Conservation (phyloP, 2,888 invertebrate genomes). For the Nyleta sp. region DNA sequence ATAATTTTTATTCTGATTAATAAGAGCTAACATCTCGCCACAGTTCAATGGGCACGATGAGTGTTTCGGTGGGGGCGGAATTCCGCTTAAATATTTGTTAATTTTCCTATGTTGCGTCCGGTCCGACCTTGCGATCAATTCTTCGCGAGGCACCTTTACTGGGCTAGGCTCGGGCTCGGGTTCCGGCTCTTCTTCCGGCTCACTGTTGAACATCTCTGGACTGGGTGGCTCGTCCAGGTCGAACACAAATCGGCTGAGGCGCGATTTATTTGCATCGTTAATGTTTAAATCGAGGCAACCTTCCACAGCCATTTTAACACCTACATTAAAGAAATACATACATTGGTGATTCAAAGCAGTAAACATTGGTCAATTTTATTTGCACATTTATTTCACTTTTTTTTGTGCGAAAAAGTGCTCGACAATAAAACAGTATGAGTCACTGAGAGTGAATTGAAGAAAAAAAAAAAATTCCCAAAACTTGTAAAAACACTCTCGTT, state of each 20-base stretch:
- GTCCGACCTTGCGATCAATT: constrained; percentile 78
- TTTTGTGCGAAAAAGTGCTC: too few relatives aligned
- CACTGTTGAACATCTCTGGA: constrained; percentile 80
- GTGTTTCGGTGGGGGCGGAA: constrained; percentile 90
- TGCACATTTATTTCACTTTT: too few relatives aligned
- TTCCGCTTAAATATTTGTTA: constrained; percentile 84
- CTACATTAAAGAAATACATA: not conserved
- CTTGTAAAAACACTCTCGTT: too few relatives aligned
- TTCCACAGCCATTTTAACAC: constrained; percentile 30
- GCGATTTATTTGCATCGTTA: constrained; percentile 1
- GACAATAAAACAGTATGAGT: too few relatives aligned
- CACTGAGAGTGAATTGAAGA: too few relatives aligned
- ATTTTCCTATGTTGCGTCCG: constrained; percentile 81
- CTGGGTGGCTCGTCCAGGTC: constrained; percentile 65
- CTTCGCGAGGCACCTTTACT: constrained; percentile 69
- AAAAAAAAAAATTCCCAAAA: too few relatives aligned
- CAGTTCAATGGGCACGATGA: constrained; percentile 88
- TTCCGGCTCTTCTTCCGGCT: constrained; percentile 68
- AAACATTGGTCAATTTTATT: too few relatives aligned
- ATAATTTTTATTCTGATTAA: constrained; percentile 84
- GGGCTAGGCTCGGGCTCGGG: constrained; percentile 57
- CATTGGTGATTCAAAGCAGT: too few relatives aligned
- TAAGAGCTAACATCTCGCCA: constrained; percentile 86
- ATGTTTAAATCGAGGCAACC: constrained; percentile 8
- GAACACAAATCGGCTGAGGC: not conserved